phyloP scores from a whole-genome alignment of 2,888 invertebrate species.

The Hyposoter didymator region DNA sequence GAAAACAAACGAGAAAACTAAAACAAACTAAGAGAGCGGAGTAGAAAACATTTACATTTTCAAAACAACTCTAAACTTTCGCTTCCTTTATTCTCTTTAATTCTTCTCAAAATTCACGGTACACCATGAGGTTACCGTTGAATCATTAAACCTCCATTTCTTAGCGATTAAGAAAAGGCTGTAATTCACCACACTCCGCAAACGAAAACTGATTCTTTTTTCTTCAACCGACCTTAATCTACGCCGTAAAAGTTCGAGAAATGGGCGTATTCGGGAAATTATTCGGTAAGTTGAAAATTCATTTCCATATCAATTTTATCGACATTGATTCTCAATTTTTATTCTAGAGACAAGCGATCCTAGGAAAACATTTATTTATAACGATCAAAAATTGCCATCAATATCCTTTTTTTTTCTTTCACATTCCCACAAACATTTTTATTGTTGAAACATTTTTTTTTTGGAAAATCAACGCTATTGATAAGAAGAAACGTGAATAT shows the following conservation, averaged over 20 bases:
- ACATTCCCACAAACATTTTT: background rate
- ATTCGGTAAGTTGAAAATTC: slow-evolving; percentile 76
- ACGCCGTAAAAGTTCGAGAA: slow-evolving; percentile 58
- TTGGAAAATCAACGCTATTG: background rate
- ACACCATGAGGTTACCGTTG: slow-evolving; percentile 65
- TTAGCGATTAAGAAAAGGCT: background rate
- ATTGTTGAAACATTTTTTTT: background rate
- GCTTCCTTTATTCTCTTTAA: slow-evolving; percentile 58
- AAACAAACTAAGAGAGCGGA: background rate
- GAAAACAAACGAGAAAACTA: background rate
- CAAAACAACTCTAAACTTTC: background rate
- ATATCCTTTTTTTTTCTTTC: background rate
- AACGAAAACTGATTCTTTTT: slow-evolving; percentile 5
- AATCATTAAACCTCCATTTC: slow-evolving; percentile 54
- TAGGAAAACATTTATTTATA: too few species aligned
- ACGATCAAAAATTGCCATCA: background rate
- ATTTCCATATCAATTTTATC: background rate
- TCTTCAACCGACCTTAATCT: slow-evolving; percentile 50
- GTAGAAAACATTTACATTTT: background rate
- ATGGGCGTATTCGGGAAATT: slow-evolving; percentile 77
- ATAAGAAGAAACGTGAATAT: background rate
- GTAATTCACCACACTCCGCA: background rate
- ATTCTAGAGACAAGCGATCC: background rate
- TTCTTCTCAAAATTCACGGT: slow-evolving; percentile 51
- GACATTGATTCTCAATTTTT: background rate